Conservation (phyloP, 2,113 vertebrate genomes). For the Lophotis ruficrista region DNA sequence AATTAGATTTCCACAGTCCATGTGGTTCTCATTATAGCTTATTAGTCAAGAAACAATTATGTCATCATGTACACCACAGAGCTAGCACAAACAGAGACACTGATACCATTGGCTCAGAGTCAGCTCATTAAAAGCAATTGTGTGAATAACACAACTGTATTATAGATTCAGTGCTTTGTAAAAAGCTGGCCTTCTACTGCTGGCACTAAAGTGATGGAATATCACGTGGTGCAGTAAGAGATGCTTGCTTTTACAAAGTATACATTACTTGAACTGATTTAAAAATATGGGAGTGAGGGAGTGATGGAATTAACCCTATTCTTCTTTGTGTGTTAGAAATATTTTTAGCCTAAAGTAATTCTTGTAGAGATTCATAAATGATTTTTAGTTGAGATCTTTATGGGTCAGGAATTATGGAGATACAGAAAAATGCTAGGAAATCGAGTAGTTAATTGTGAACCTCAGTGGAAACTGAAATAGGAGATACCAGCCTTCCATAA, state of each 20-base stretch:
- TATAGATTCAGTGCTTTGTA: background rate
- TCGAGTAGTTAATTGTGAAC: background rate
- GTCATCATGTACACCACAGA: background rate
- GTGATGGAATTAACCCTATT: background rate
- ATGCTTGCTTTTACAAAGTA: background rate
- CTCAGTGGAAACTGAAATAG: background rate
- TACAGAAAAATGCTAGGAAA: background rate
- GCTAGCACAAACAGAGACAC: background rate
- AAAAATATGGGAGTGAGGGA: background rate
- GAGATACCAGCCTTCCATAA: background rate
- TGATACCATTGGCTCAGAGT: background rate
- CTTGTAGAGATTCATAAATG: background rate
- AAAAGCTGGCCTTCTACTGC: background rate
- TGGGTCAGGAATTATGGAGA: background rate
- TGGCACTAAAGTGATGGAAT: background rate
- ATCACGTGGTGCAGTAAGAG: background rate
- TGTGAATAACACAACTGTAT: background rate
- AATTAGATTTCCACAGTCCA: background rate
- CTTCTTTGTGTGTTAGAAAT: background rate
- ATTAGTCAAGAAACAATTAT: conserved; percentile 24
- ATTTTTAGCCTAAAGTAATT: background rate
- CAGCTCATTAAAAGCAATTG: background rate
- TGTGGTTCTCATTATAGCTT: background rate
- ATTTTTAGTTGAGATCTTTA: background rate
- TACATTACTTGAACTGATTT: background rate